Percentiles rank a stretch among this genome's conserved stretches.
Evolutionary conservation across 2,888 invertebrate genomes (phyloP).

Genomic region (Scaptomyza caliginosa): DNA sequence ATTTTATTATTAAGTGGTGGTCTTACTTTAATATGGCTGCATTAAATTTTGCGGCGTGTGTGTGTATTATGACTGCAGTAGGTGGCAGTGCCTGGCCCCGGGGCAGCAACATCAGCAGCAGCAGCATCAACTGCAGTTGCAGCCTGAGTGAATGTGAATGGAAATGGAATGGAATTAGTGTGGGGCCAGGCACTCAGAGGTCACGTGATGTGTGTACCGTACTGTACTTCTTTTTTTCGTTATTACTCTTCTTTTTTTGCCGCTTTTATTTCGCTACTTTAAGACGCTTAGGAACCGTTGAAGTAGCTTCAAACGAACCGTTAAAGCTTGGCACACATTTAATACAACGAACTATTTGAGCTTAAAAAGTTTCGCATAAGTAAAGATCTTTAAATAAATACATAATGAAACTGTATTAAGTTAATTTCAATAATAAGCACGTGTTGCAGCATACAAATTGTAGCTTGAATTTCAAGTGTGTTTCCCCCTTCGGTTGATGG

Average conservation of each 20-base stretch:
- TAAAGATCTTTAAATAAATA: background rate
- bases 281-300: slow-evolving; percentile 54
- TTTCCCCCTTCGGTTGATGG: background rate
- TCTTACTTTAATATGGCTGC: slow-evolving; percentile 75
- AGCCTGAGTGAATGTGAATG: slow-evolving; percentile 35
- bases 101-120: slow-evolving; percentile 40
- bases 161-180: slow-evolving; percentile 50
- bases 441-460: background rate
- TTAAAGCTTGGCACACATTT: slow-evolving; percentile 42
- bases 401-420: background rate
- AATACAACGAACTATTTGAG: slow-evolving; percentile 19
- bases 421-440: background rate
- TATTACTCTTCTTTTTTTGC: background rate
- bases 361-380: background rate
- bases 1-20: slow-evolving; percentile 70
- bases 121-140: slow-evolving; percentile 22
- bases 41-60: slow-evolving; percentile 74
- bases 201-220: slow-evolving; percentile 53
- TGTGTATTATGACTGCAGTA: slow-evolving; percentile 76
- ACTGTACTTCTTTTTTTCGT: slow-evolving; percentile 52
- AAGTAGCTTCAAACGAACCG: slow-evolving; percentile 27
- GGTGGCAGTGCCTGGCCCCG: slow-evolving; percentile 68
- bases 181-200: slow-evolving; percentile 56
- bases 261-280: slow-evolving; percentile 9
- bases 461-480: background rate